phyloP scores from a whole-genome alignment of 1,140 invertebrate species.

The Zaprionus ornatus region DNA sequence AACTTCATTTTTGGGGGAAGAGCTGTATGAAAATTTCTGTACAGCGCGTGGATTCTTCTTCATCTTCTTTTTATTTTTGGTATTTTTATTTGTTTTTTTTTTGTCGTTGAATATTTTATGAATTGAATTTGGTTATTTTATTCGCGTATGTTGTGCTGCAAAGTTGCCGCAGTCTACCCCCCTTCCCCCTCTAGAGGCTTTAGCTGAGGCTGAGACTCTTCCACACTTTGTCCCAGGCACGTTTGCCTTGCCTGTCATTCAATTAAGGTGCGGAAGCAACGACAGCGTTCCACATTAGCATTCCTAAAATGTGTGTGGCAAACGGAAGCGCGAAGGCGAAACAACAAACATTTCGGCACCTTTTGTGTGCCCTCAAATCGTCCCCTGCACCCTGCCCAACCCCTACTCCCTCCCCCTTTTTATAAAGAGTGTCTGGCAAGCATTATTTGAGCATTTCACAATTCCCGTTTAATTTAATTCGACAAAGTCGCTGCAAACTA shows the following conservation, averaged over 20 bases:
- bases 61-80: slow-evolving; percentile 35
- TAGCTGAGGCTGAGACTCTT: slow-evolving; percentile 29
- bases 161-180: slow-evolving; percentile 44
- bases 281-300: slow-evolving; percentile 67
- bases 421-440: slow-evolving; percentile 1
- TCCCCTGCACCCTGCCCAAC: not conserved
- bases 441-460: slow-evolving; percentile 78
- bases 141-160: slow-evolving; percentile 77
- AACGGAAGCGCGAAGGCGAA: slow-evolving; percentile 56
- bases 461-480: slow-evolving; percentile 79
- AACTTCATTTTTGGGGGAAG: slow-evolving; percentile 17
- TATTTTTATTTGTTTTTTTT: slow-evolving; percentile 23
- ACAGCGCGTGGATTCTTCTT: slow-evolving; percentile 23
- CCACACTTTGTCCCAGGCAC: slow-evolving; percentile 36
- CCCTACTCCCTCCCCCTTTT: not conserved
- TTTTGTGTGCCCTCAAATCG: slow-evolving; percentile 44
- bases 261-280: slow-evolving; percentile 67
- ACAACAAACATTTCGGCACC: slow-evolving; percentile 74
- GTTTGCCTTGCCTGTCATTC: slow-evolving; percentile 58
- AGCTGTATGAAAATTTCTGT: slow-evolving; percentile 40
- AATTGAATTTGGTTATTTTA: slow-evolving; percentile 82
- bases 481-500: slow-evolving; percentile 63
- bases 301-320: slow-evolving; percentile 57
- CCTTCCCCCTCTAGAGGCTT: slow-evolving; percentile 6
- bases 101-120: slow-evolving; percentile 78